phyloP scores from a whole-genome alignment of 1,140 invertebrate species.

The Drosophila arizonae region DNA sequence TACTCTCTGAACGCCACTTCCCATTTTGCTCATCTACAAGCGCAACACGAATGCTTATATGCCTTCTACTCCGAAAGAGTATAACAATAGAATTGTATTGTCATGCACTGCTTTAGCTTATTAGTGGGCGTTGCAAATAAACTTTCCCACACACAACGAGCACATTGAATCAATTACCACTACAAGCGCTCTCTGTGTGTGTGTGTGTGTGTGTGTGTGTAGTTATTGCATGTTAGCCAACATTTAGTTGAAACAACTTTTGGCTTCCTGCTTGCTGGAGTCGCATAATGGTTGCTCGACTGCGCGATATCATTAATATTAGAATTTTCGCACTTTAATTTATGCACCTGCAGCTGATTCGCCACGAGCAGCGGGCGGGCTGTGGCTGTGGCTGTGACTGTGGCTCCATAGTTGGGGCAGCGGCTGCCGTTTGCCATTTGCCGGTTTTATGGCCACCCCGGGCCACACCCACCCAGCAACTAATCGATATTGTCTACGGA shows the following conservation, averaged over 20 bases:
- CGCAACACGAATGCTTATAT: too few species aligned
- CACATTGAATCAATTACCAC: constrained; percentile 65
- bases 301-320: constrained; percentile 72
- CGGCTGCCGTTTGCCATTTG: constrained; percentile 45
- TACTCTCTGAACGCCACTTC: too few species aligned
- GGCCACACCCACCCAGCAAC: constrained; percentile 71
- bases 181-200: constrained; percentile 8
- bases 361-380: constrained; percentile 38
- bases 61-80: constrained; percentile 14
- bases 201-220: constrained; percentile 25
- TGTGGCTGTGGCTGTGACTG: neutral
- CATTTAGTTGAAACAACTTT: constrained; percentile 66
- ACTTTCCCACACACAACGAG: constrained; percentile 70
- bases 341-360: constrained; percentile 79
- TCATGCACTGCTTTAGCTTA: constrained; percentile 32
- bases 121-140: constrained; percentile 74
- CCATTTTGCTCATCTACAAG: neutral
- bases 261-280: constrained; percentile 62
- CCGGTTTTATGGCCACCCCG: constrained; percentile 52
- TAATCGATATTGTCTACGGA: constrained; percentile 78
- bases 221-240: constrained; percentile 71
- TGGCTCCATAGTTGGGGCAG: constrained; percentile 9
- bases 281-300: constrained; percentile 55
- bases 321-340: constrained; percentile 79
- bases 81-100: constrained; percentile 70